A percentile compares a stretch with the other conserved stretches of the same genome.
Evolutionary conservation across 2,888 invertebrate species (phyloP).

Genomic region (Embidobia sp.): DNA sequence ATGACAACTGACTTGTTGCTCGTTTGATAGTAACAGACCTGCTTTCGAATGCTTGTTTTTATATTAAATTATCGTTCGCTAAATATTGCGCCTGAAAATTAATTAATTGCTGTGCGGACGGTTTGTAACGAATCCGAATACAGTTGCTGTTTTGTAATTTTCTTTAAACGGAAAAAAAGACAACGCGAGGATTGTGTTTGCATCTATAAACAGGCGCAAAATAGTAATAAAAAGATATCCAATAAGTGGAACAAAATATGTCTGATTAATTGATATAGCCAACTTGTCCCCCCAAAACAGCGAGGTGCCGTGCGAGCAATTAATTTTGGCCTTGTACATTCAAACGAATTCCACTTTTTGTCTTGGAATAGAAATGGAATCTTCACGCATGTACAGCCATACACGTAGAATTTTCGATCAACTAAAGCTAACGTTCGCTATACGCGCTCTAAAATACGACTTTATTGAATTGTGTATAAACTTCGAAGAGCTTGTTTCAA

Average conservation of each 20-base stretch:
- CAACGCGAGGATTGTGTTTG: not conserved
- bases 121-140: not conserved
- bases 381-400: conserved; percentile 43
- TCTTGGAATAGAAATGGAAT: not conserved
- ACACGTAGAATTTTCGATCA: conserved; percentile 10
- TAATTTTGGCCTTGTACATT: conserved; percentile 6
- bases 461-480: conserved; percentile 29
- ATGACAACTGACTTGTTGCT: no score
- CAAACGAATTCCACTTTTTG: conserved; percentile 5
- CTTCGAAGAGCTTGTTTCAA: conserved; percentile 64
- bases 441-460: conserved; percentile 29
- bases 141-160: not conserved
- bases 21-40: no score
- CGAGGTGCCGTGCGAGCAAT: no score
- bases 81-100: no score
- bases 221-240: not conserved
- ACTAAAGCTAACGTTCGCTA: conserved; percentile 36
- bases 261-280: no score
- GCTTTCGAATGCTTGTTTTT: no score
- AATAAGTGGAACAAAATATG: not conserved
- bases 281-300: no score
- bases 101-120: not conserved
- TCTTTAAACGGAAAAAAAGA: no score
- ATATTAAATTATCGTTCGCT: no score
- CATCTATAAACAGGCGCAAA: not conserved